These are phyloP conservation scores for Meganola albula DNA, from an alignment of 2,888 invertebrate genomes.

Conservation along the genomic window DNA sequence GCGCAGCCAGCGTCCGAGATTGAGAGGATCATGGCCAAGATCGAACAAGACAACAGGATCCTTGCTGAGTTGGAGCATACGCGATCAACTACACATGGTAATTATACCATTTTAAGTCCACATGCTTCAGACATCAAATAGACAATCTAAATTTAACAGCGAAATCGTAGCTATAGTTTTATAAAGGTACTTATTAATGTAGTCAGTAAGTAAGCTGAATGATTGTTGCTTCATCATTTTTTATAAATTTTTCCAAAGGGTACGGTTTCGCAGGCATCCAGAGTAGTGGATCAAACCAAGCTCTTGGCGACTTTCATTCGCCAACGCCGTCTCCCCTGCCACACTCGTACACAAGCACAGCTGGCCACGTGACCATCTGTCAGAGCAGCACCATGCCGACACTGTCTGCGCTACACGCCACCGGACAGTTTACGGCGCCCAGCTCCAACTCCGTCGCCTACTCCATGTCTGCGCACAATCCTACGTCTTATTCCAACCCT, in stretches of 20 bases:
- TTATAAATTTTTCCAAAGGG: constrained; percentile 14
- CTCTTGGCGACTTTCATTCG: constrained; percentile 81
- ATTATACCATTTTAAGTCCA: constrained; percentile 1
- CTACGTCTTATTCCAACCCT: constrained; percentile 73
- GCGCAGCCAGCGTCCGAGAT: constrained; percentile 84
- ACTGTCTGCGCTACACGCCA: constrained; percentile 70
- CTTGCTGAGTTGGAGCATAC: constrained; percentile 93
- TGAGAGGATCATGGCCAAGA: constrained; percentile 96
- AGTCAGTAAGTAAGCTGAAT: too few relatives aligned
- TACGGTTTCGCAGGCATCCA: constrained; percentile 69
- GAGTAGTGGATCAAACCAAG: constrained; percentile 83
- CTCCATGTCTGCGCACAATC: constrained; percentile 72
- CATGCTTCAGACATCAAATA: too few relatives aligned
- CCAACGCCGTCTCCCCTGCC: constrained; percentile 79
- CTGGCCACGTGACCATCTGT: constrained; percentile 68
- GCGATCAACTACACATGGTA: constrained; percentile 83
- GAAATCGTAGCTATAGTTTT: too few relatives aligned
- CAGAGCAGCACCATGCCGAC: constrained; percentile 83
- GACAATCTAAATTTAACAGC: too few relatives aligned
- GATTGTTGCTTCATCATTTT: constrained; percentile 1
- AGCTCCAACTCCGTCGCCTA: constrained; percentile 71
- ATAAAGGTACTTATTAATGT: too few relatives aligned
- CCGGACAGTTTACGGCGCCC: constrained; percentile 65
- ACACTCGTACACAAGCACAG: constrained; percentile 70
- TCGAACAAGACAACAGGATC: constrained; percentile 93